Conservation (phyloP, 2,797 vertebrate species). For the Neosilurus mollespiculum region DNA sequence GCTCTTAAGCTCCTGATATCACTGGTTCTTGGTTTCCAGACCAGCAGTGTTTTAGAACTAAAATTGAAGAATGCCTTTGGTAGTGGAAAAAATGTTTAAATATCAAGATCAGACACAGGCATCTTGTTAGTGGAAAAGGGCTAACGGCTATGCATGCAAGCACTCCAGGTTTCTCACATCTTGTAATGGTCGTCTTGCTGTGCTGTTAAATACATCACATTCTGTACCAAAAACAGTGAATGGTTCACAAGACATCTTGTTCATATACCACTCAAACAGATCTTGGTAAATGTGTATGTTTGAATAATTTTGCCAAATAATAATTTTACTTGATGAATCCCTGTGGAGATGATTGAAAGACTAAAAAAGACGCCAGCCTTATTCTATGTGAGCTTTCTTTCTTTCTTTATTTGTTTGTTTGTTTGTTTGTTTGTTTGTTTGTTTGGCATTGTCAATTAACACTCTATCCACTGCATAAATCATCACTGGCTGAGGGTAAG, state of each 20-base stretch:
- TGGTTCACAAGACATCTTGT: not conserved
- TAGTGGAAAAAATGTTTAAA: slow-evolving; percentile 14
- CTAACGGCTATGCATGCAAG: not conserved
- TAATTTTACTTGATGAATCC: not conserved
- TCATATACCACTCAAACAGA: not conserved
- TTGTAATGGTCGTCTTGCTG: slow-evolving; percentile 15
- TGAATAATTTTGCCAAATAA: not conserved
- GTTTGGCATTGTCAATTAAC: slow-evolving; percentile 73
- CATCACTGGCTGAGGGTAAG: slow-evolving; percentile 76
- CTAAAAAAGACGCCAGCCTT: slow-evolving; percentile 3
- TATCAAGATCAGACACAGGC: slow-evolving; percentile 7
- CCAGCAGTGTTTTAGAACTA: slow-evolving; percentile 3
- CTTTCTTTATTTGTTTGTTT: no score
- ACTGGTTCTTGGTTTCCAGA: slow-evolving; percentile 11
- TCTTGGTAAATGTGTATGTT: not conserved
- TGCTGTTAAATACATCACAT: not conserved
- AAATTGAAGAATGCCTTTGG: slow-evolving; percentile 1
- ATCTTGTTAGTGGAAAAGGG: slow-evolving; percentile 16
- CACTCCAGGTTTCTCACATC: slow-evolving; percentile 42
- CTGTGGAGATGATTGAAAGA: not conserved
- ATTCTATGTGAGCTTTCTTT: slow-evolving; percentile 64
- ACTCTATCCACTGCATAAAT: slow-evolving; percentile 59
- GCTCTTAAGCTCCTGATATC: not conserved
- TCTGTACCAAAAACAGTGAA: slow-evolving; percentile 12
- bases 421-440: no score